phyloP scores from a whole-genome alignment of 1,140 invertebrate species.

The Drosophila littoralis region DNA sequence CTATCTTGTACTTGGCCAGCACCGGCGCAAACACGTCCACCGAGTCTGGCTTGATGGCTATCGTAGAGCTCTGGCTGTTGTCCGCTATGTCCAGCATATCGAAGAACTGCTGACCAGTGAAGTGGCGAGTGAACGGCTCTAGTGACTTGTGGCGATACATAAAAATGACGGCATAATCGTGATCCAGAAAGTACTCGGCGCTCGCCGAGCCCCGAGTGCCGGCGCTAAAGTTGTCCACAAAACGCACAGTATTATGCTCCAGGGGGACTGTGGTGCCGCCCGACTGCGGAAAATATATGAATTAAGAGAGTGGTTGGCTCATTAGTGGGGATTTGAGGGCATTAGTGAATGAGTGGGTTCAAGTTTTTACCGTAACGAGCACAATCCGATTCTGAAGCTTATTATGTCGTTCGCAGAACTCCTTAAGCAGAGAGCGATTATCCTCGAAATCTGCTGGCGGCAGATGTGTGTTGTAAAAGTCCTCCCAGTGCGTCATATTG shows the following conservation, averaged over 20 bases:
- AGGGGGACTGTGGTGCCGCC: constrained; percentile 98
- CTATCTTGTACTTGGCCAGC: constrained; percentile 89
- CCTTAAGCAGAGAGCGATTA: constrained; percentile 88
- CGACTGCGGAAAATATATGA: constrained; percentile 86
- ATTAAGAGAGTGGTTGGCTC: constrained; percentile 10
- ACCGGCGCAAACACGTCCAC: constrained; percentile 89
- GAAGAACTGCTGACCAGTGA: constrained; percentile 91
- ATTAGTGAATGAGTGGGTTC: background rate
- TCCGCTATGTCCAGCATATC: constrained; percentile 91
- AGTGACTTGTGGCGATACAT: constrained; percentile 92
- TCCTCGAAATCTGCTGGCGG: constrained; percentile 90
- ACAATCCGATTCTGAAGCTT: constrained; percentile 88
- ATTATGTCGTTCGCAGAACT: constrained; percentile 89
- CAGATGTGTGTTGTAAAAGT: constrained; percentile 91
- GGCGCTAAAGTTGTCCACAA: constrained; percentile 99
- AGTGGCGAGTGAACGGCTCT: constrained; percentile 95
- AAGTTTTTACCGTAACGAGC: constrained; percentile 89
- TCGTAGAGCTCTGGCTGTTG: constrained; percentile 86
- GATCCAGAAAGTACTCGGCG: constrained; percentile 96
- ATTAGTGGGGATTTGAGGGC: constrained; percentile 27
- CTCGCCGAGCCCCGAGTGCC: constrained; percentile 97
- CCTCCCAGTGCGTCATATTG: constrained; percentile 88
- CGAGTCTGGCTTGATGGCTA: constrained; percentile 89
- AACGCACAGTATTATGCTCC: constrained; percentile 98
- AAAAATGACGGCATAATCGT: constrained; percentile 92